Conservation (phyloP, 2,888 invertebrate species). For the Eupeodes latifasciatus region DNA sequence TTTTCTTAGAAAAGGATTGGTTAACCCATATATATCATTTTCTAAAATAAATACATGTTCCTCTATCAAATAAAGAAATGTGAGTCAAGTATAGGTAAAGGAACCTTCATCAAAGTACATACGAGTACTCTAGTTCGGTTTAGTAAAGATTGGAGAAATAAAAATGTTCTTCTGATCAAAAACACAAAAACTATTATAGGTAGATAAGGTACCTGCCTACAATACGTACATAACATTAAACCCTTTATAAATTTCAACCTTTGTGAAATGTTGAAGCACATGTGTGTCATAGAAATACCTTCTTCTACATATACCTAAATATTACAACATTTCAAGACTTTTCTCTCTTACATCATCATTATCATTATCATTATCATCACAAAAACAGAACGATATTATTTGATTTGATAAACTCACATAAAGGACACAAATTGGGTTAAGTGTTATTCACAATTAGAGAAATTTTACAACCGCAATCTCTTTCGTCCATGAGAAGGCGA, state of each 20-base stretch:
- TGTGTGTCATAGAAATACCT: neutral
- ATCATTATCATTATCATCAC: neutral
- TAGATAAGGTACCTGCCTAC: neutral
- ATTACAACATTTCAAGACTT: neutral
- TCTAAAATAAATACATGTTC: neutral
- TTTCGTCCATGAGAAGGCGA: neutral
- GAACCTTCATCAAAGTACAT: neutral
- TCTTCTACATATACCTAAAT: too few relatives aligned
- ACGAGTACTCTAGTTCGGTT: neutral
- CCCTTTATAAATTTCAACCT: neutral
- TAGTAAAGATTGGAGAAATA: neutral
- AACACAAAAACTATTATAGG: neutral
- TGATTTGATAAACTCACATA: conserved; percentile 32
- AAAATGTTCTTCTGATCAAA: neutral
- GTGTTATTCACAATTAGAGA: conserved; percentile 31
- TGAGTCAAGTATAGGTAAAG: conserved; percentile 4
- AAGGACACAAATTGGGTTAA: conserved; percentile 36
- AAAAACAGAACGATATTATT: conserved; percentile 17
- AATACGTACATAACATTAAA: neutral
- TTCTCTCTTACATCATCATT: neutral
- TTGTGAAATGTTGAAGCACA: conserved; percentile 3
- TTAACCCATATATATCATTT: conserved; percentile 5
- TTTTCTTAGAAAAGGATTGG: neutral
- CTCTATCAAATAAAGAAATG: conserved; percentile 3
- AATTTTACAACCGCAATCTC: conserved; percentile 29